These are phyloP conservation scores for Drosophila multiciliata DNA, from an alignment of 2,888 invertebrate species.

Conservation along the genomic window DNA sequence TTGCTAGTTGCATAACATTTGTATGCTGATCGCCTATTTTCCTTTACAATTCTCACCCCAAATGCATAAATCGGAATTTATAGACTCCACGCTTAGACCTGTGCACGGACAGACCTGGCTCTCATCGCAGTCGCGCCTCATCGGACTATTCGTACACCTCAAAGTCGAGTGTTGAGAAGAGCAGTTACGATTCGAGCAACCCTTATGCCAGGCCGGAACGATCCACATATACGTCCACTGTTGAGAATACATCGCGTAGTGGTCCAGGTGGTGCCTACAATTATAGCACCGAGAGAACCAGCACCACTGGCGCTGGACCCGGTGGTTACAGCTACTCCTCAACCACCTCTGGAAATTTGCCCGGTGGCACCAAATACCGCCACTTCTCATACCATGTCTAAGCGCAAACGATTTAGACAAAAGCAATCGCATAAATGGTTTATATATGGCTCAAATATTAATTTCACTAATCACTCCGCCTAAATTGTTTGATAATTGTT, in stretches of 20 bases:
- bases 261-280: slow-evolving; percentile 90
- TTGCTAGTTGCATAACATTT: slow-evolving; percentile 39
- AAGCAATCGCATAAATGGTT: slow-evolving; percentile 10
- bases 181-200: slow-evolving; percentile 86
- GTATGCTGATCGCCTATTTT: slow-evolving; percentile 61
- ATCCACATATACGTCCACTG: slow-evolving; percentile 88
- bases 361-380: slow-evolving; percentile 92
- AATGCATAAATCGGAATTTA: slow-evolving; percentile 85
- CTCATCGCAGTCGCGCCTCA: slow-evolving; percentile 89
- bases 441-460: slow-evolving; percentile 28
- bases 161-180: slow-evolving; percentile 87
- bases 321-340: slow-evolving; percentile 94
- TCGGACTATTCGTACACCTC: slow-evolving; percentile 95
- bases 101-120: slow-evolving; percentile 90
- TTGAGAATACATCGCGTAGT: slow-evolving; percentile 89
- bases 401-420: slow-evolving; percentile 70
- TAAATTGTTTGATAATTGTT: slow-evolving; percentile 36
- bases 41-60: slow-evolving; percentile 63
- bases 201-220: slow-evolving; percentile 88
- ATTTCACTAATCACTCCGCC: slow-evolving; percentile 49
- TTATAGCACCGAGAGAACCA: slow-evolving; percentile 90
- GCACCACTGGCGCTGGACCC: slow-evolving; percentile 90
- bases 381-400: slow-evolving; percentile 95
- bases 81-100: slow-evolving; percentile 96
- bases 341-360: slow-evolving; percentile 91